Percentiles rank a stretch among this genome's conserved stretches.
phyloP scores from a whole-genome alignment of 2,888 invertebrate species.

The Exephanes ischioxanthus region DNA sequence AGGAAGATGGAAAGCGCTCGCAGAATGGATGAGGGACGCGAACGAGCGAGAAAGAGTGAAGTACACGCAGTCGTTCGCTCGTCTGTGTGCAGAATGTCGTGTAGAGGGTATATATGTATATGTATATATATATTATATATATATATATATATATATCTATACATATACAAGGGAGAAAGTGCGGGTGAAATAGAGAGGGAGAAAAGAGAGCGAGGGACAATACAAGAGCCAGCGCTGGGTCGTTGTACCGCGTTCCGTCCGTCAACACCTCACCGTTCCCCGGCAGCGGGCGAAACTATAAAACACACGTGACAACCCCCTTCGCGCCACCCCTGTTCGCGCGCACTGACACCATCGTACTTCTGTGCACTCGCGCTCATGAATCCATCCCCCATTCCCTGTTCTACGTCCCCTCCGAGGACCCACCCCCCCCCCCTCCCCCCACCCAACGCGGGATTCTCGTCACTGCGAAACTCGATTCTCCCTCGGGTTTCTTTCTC shows the following conservation, averaged over 20 bases:
- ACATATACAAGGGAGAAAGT: constrained; percentile 53
- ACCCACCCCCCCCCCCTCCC: background rate
- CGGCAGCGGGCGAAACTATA: constrained; percentile 81
- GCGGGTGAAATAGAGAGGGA: constrained; percentile 63
- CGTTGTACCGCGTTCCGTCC: constrained; percentile 82
- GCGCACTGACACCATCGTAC: constrained; percentile 70
- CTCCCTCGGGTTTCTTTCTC: constrained; percentile 33
- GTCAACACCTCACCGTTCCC: constrained; percentile 82
- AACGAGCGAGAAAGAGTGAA: constrained; percentile 40
- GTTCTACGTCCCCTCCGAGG: constrained; percentile 7
- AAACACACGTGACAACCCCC: constrained; percentile 82
- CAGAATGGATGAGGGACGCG: constrained; percentile 22
- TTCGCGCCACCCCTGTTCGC: constrained; percentile 74
- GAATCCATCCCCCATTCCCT: constrained; percentile 26
- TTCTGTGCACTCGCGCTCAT: constrained; percentile 37
- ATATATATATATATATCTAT: background rate
- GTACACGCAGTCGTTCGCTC: constrained; percentile 38
- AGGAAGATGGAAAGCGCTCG: constrained; percentile 31
- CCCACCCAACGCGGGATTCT: background rate
- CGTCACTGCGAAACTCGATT: constrained; percentile 45
- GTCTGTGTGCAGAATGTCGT: constrained; percentile 3
- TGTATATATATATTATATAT: background rate
- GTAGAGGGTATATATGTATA: constrained; percentile 11
- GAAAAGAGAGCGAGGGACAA: constrained; percentile 62
- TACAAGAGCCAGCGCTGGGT: constrained; percentile 76